Evolutionary conservation across 2,888 invertebrate genomes (phyloP), one percentile per base, ranked within the genome.

Genomic region (Acanthopleura granulata): DNA sequence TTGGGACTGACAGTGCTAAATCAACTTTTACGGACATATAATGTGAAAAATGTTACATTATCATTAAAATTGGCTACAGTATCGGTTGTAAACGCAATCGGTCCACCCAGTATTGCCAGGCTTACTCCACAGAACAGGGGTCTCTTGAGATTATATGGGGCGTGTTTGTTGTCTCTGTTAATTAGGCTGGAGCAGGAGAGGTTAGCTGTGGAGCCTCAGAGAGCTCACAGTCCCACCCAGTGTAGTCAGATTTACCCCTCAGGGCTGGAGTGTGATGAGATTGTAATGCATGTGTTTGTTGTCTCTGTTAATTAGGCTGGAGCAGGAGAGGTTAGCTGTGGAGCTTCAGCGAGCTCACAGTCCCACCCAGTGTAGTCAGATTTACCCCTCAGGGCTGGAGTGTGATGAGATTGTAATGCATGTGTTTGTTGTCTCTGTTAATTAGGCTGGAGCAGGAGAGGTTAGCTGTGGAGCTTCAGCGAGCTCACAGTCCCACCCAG

Each of bases 401-500:
- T 62, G 29, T 30, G 77, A 82, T 74, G 84, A 40, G 40, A 40
- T 40, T 40, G 40, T 40, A 40, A 40, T 3, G 12, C 57, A 57
- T 57, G 18, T n/a, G 57, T 57, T 18, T 57, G 51, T 15, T 51
- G 12, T 57, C 57, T 57, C 6, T 18, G 57, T n/a, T 57, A 15
- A 18, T 51, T 57, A 88, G 89, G 70, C 76, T 85, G 29, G 88
- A 88, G 75, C 83, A 86, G 76, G 86, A 86, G 75, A 85, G 85
- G 72, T 74, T 88, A 71, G 88, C 86, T 27, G 79, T 82, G 40
- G 84, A 85, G 75, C 75, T 88, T 27, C 83, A 86, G 78, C 77
- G 83, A 78, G 84, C 85, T 9, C 80, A 83, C 70, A 86, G 85
- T 74, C 87, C 86, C 11, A 87, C 86, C 18, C 87, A 87, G 79